Conservation (phyloP, 2,888 invertebrate species). For the Villa cingulata region DNA sequence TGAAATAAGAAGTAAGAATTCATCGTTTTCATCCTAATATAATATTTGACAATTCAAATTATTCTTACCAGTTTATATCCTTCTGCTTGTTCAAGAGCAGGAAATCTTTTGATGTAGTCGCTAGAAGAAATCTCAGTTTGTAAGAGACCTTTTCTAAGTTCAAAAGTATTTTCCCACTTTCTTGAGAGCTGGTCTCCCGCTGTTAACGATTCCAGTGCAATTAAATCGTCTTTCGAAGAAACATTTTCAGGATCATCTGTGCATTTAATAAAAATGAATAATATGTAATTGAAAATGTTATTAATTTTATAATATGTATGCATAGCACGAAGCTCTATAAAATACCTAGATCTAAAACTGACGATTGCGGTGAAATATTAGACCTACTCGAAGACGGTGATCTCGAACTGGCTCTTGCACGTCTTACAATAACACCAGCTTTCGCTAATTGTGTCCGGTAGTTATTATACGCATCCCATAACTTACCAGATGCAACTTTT, state of each 20-base stretch:
- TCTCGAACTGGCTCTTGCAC: not conserved
- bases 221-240: no score
- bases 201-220: not conserved
- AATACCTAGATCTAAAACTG: no score
- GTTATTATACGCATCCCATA: not conserved
- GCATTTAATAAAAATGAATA: no score
- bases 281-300: no score
- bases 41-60: no score
- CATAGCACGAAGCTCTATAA: no score
- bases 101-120: not conserved
- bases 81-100: not conserved
- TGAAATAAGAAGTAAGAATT: not conserved
- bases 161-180: not conserved
- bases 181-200: not conserved
- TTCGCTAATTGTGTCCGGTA: not conserved
- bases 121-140: not conserved
- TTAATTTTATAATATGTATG: no score
- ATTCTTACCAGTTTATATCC: not conserved
- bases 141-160: not conserved
- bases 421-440: not conserved
- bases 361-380: no score
- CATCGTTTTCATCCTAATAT: not conserved
- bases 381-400: not conserved
- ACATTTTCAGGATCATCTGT: no score
- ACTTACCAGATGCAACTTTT: not conserved